Base-by-base conservation (phyloP, 2,113 vertebrate species). In the Chionodraco myersi region DNA sequence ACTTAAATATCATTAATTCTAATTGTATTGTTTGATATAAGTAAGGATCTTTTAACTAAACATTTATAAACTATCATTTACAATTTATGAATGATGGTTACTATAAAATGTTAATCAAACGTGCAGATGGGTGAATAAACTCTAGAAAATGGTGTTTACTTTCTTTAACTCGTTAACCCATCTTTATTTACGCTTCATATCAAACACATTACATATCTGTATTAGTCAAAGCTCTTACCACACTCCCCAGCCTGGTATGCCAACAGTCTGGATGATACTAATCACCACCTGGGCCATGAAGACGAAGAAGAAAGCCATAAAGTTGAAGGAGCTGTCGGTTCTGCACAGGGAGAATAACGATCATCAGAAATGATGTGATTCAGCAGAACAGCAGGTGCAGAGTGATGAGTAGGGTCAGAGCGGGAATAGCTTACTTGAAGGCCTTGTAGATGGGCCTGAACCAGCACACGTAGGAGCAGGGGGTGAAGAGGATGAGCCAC, bases 401-500 rank as follows among this genome's bases (percentile, higher is more conserved):
- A 41, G 21, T 41, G 4, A 48, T 13, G 15, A 56, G 49, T 14
- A 4, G 4, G 57, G 11, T 82, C 62, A 6, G 62, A 41, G 15
- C n/a, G 21, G 13, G 51, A 10, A 83, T 45, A 80, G 95, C 98
- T 97, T 95, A 99, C 98, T 97, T 99, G 94, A 99, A 98, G 91
- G 98, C 98, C 94, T 99, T 99, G 96, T 99, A 99, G 95, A 99
- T 98, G 92, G 98, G 98, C 93, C 98, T 96, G 95, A 99, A 99
- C 98, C 98, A 99, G 95, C 98, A 99, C 91, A 99, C 97, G 81
- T 99, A 99, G 92, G 98, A 99, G 91, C 98, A 99, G 69, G 98
- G 98, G 11, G 98, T 99, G 95, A 99, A 99, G 92, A 99, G 97
- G 92, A 99, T 96, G 91, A 99, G 97, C 98, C 98, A 99, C 86